phyloP scores from a whole-genome alignment of 2,797 vertebrate species.

The Centroberyx gerrardi region DNA sequence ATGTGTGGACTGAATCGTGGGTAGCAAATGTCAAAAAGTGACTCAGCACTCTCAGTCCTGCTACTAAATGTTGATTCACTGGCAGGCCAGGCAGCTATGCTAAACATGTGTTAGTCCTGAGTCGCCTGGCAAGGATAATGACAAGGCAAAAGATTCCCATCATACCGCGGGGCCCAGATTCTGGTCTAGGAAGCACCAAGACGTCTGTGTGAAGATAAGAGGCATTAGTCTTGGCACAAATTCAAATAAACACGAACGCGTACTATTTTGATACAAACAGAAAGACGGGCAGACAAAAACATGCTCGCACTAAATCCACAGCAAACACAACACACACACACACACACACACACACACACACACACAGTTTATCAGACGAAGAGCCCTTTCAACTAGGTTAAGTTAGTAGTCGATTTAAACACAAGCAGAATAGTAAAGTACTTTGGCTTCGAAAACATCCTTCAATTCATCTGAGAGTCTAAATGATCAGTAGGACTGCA shows the following conservation, averaged over 20 bases:
- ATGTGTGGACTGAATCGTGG: conserved; percentile 20
- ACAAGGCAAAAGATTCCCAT: neutral
- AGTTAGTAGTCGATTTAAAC: neutral
- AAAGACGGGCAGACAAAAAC: neutral
- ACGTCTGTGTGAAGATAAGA: neutral
- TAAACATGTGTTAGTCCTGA: neutral
- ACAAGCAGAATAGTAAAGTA: conserved; percentile 24
- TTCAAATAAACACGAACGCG: neutral
- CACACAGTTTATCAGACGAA: neutral
- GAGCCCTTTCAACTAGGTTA: neutral
- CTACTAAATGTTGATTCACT: conserved; percentile 37
- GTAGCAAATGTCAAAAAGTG: conserved; percentile 56
- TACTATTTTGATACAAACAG: neutral
- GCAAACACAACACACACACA: conserved; percentile 16
- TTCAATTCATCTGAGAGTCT: conserved; percentile 11
- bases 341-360: neutral
- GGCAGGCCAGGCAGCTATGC: neutral
- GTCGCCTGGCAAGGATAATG: neutral
- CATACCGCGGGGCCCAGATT: conserved; percentile 2
- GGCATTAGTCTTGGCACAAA: neutral
- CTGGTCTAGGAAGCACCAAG: neutral
- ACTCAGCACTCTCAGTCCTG: conserved; percentile 54
- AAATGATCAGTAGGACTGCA: neutral
- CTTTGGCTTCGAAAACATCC: neutral
- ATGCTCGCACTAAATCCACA: neutral